These are phyloP conservation scores for Aphis gossypii DNA, from an alignment of 1,140 invertebrate genomes.

Conservation along the genomic window DNA sequence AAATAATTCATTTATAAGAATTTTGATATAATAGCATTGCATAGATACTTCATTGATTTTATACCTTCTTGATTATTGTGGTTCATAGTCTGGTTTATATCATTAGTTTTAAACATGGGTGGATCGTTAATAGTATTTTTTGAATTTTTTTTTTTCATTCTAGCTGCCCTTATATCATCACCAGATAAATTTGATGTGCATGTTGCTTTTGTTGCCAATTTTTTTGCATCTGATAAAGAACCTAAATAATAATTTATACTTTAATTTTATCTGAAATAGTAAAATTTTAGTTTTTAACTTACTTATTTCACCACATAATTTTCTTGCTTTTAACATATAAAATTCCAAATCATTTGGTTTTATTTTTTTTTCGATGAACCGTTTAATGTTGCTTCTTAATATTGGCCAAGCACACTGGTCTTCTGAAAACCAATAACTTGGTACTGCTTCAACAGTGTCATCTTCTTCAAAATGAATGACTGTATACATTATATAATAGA, in stretches of 20 bases:
- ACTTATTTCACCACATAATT: constrained; percentile 5
- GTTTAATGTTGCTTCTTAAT: neutral
- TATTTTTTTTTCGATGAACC: neutral
- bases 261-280: neutral
- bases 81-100: too few relatives aligned
- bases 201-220: neutral
- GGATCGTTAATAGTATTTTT: neutral
- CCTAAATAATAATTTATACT: neutral
- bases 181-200: neutral
- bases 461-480: neutral
- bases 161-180: neutral
- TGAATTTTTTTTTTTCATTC: neutral
- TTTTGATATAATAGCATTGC: too few relatives aligned
- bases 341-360: neutral
- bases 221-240: neutral
- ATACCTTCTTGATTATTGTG: too few relatives aligned
- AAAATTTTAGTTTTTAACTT: neutral
- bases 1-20: too few relatives aligned
- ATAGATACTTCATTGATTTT: too few relatives aligned
- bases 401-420: neutral
- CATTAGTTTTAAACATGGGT: neutral
- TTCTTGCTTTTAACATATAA: neutral
- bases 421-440: neutral
- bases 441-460: neutral
- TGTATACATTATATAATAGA: neutral